phyloP scores from a whole-genome alignment of 2,888 invertebrate species.

The Troglohyphantes excavatus region DNA sequence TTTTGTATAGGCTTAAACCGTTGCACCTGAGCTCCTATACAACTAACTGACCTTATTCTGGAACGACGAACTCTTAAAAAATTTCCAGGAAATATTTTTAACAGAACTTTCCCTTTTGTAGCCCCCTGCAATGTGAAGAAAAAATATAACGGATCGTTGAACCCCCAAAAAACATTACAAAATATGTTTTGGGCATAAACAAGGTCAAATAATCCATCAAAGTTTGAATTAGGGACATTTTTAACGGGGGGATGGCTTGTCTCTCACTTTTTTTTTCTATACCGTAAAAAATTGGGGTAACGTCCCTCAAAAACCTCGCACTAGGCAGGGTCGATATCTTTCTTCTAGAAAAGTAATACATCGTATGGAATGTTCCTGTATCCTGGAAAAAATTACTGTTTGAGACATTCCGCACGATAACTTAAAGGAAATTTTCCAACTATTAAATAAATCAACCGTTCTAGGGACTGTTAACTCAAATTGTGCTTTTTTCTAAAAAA shows the following conservation, averaged over 20 bases:
- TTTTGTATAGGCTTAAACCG: not conserved
- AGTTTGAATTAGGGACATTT: not conserved
- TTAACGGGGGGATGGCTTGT: not conserved
- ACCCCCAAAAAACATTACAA: not conserved
- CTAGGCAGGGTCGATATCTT: not conserved
- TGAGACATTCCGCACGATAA: too few relatives aligned
- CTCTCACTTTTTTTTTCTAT: not conserved
- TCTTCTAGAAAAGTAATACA: not conserved
- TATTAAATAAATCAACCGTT: too few relatives aligned
- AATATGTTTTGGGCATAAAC: not conserved
- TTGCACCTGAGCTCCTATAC: not conserved
- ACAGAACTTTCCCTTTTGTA: constrained; percentile 45
- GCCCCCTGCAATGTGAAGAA: constrained; percentile 10
- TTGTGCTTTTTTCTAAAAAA: too few relatives aligned
- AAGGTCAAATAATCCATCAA: constrained; percentile 6
- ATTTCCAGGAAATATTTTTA: constrained; percentile 39
- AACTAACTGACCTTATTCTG: constrained; percentile 44
- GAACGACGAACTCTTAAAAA: constrained; percentile 22
- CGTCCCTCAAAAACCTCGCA: not conserved
- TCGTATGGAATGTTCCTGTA: not conserved
- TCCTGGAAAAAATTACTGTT: not conserved
- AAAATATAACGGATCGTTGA: constrained; percentile 4
- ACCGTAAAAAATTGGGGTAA: not conserved
- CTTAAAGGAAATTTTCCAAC: too few relatives aligned
- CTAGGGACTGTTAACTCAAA: too few relatives aligned